Base-by-base conservation (phyloP, 1,140 invertebrate species). In the Parasteatoda tepidariorum region DNA sequence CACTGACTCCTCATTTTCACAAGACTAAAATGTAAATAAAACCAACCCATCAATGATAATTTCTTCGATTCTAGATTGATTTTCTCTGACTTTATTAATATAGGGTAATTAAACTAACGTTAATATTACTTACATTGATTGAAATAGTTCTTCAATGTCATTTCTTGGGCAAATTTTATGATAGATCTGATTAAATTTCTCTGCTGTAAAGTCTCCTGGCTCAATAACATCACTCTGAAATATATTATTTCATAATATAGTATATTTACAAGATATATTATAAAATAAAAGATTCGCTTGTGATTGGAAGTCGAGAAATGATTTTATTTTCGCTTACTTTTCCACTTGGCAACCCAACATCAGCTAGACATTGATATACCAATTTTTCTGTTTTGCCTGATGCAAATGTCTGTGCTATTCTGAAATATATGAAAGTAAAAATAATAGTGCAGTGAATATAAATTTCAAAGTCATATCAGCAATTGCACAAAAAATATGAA, bases 141-240 rank as follows among this genome's bases (percentile, higher is more conserved):
- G 94, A 88, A 99, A 99, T 3, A 99, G 90, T 89, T 99, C 97
- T 89, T 99, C 98, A 86, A 99, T 99, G 89, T 99, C 98, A 87
- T 98, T 99, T 85, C 98, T 92, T 11, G 98, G 98, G 89, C 98
- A 99, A 86, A 99, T 98, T 91, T 98, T 99, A 89, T 99, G 97
- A 89, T 99, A 99, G 1, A 99, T 91, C 61, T 95, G 94, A 90
- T 99, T 98, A 89, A 99, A 99, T 88, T 98, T 98, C 85, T 99
- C 98, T 89, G 99, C 99, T 0, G 98, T 99, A 88, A 99, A 99
- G 79, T 95, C 94, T 64, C 93, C 93, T 66, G 94, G 94, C 87
- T 99, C 97, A 89, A 99, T 98, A 41, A 95, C 94, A 88, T 99
- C 98, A 88, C 95, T 96, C 93, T 93, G 86, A 71, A 48, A 48